Base-by-base conservation (phyloP, 2,888 invertebrate species). In the Gisinianus flammeolus region DNA sequence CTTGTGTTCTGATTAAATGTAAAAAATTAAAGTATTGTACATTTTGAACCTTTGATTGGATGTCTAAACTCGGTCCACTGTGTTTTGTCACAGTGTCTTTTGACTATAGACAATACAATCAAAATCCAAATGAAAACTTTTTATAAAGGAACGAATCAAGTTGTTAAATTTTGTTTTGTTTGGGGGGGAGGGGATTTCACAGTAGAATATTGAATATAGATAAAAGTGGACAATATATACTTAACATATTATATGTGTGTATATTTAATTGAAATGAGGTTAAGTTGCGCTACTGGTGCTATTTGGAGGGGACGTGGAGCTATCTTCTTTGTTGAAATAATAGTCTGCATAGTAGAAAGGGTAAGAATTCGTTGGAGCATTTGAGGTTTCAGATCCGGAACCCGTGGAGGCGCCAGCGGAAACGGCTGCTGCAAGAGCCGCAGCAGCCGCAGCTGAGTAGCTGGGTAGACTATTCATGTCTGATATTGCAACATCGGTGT, bases 401-500 rank as follows among this genome's bases (percentile, higher is more conserved):
- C 67, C 67, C 44, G 58, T 67, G 28, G 73, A 68, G 31, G 58
- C 28, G 74, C 66, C 56, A n/a, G 79, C 73, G 70, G 80, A 80
- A 71, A 80, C 79, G 28, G 82, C 81, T 5, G 81, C 83, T 19
- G 85, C 83, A 8, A 71, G n/a, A n/a, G 71, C 71, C n/a, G n/a
- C n/a, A 19, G 83, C 83, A 3, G 83, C 82, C 5, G 82, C 83
- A n/a, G 85, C 85, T 0, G 83, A 84, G 71, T 85, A 84, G 44
- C 81, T 82, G 16, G 81, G 82, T 68, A 82, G 73, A 64, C 79
- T 83, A 83, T 94, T 94, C 95, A 95, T 93, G 95, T 95, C 89
- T 98, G 97, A 89, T 98, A 98, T 87, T 97, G 97, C 85, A 98
- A 90, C 94, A 98, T 97, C 79, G 97, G 96, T 85, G 97, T 95